Evolutionary conservation across 2,888 invertebrate species (phyloP), one percentile per base, ranked within the genome.

Genomic region (Leptinotarsa peninsularis): DNA sequence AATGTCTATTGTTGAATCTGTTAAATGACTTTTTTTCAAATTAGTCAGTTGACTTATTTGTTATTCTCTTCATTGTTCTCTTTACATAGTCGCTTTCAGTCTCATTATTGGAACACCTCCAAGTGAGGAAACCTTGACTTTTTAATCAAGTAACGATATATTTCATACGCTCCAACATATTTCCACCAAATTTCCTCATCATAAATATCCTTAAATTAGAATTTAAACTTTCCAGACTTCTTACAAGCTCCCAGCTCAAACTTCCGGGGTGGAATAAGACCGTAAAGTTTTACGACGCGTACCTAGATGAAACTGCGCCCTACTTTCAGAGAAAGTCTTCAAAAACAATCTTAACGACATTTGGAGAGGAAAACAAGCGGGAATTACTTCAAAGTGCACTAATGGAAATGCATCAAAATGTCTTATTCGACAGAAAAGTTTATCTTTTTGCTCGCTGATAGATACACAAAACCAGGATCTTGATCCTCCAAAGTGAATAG

Each of bases 241-340:
- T 17, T 63, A 10, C 63, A 43, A 17, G n/a, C 33, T n/a, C 2
- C n/a, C 5, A 63, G n/a, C 18, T 63, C 43, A n/a, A 63, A 33
- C 15, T 63, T 43, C 17, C 43, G n/a, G 21, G 63, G n/a, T 18
- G n/a, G 15, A 63, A 63, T 27, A 63, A 63, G 63, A 43, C 13
- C 63, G n/a, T 63, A 63, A 63, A 63, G 63, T 43, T 63, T 63
- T 43, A 43, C 63, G 63, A 63, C 33, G 33, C 63, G 63, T 63
- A 63, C 63, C 63, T 63, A 63, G 63, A 63, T 63, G 43, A 43
- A 63, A 63, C 63, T 17, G 63, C 13, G 63, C 17, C 63, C 63
- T 14, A 63, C 33, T 63, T 63, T 43, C 43, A 3, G 43, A 27
- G 15, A 43, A 63, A 63, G 33, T 63, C 43, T 33, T 33, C n/a